phyloP scores from a whole-genome alignment of 2,113 vertebrate genomes.

The Macroglossus sobrinus region DNA sequence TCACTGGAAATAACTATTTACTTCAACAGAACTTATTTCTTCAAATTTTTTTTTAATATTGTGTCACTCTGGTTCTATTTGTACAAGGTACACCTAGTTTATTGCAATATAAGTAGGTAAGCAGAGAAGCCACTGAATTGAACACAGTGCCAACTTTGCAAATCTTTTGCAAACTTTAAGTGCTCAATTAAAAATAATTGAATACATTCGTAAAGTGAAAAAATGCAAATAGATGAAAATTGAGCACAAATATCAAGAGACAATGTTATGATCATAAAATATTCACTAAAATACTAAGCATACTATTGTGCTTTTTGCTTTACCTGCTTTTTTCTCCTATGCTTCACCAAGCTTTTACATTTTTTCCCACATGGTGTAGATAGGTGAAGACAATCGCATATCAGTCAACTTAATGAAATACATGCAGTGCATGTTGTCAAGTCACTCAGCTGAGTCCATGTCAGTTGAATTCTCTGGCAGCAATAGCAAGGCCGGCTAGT shows the following conservation, averaged over 20 bases:
- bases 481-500: slow-evolving; percentile 32
- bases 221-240: slow-evolving; percentile 18
- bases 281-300: slow-evolving; percentile 59
- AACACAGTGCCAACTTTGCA: background rate
- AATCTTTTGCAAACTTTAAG: background rate
- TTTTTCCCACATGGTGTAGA: slow-evolving; percentile 50
- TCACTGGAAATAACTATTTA: background rate
- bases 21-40: background rate
- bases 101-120: background rate
- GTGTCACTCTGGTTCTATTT: background rate
- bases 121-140: background rate
- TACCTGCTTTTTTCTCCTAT: slow-evolving; percentile 3
- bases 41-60: background rate
- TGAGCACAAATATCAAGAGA: background rate
- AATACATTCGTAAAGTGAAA: background rate
- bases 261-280: slow-evolving; percentile 56
- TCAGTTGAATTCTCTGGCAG: slow-evolving; percentile 41
- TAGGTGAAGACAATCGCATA: slow-evolving; percentile 69
- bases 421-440: slow-evolving; percentile 62
- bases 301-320: slow-evolving; percentile 34
- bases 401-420: slow-evolving; percentile 74
- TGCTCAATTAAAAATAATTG: background rate
- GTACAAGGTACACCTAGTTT: slow-evolving; percentile 6
- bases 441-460: slow-evolving; percentile 74
- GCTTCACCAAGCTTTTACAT: slow-evolving; percentile 57